Conservation (phyloP, 2,797 vertebrate genomes). For the Lutjanus campechanus region DNA sequence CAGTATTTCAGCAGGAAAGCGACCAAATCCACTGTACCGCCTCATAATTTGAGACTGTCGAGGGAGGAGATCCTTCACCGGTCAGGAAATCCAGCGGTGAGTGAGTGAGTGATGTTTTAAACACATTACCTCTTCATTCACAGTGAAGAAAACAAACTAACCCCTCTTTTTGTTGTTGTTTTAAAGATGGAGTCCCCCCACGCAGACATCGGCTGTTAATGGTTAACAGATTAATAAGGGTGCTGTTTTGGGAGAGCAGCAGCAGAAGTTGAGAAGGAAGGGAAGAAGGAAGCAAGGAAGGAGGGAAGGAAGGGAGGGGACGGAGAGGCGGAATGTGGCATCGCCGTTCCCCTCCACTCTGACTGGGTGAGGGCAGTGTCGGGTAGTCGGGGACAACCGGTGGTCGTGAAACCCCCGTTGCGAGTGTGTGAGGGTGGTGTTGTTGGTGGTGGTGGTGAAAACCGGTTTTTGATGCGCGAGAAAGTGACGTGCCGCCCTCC, state of each 20-base stretch:
- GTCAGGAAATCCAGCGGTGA: slow-evolving; percentile 54
- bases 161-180: slow-evolving; percentile 43
- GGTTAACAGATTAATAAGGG: slow-evolving; percentile 49
- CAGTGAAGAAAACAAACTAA: slow-evolving; percentile 33
- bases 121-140: slow-evolving; percentile 7
- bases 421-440: slow-evolving; percentile 29
- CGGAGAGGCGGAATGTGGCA: slow-evolving; percentile 57
- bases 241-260: slow-evolving; percentile 30
- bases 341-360: slow-evolving; percentile 35
- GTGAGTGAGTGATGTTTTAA: slow-evolving; percentile 39
- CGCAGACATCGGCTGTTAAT: slow-evolving; percentile 58
- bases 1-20: slow-evolving; percentile 22
- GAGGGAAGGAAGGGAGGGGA: not conserved
- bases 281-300: not conserved
- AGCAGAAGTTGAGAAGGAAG: slow-evolving; percentile 42
- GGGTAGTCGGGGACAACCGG: slow-evolving; percentile 65
- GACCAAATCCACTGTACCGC: slow-evolving; percentile 6
- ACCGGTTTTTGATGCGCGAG: slow-evolving; percentile 70
- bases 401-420: slow-evolving; percentile 56
- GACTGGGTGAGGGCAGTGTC: slow-evolving; percentile 53
- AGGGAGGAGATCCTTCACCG: slow-evolving; percentile 34
- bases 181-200: slow-evolving; percentile 74
- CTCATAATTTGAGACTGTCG: slow-evolving; percentile 22
- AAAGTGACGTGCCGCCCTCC: slow-evolving; percentile 76
- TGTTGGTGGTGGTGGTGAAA: slow-evolving; percentile 57